These are phyloP conservation scores for Microcebus lehilahytsara DNA, from an alignment of 2,113 vertebrate species.

Conservation along the genomic window DNA sequence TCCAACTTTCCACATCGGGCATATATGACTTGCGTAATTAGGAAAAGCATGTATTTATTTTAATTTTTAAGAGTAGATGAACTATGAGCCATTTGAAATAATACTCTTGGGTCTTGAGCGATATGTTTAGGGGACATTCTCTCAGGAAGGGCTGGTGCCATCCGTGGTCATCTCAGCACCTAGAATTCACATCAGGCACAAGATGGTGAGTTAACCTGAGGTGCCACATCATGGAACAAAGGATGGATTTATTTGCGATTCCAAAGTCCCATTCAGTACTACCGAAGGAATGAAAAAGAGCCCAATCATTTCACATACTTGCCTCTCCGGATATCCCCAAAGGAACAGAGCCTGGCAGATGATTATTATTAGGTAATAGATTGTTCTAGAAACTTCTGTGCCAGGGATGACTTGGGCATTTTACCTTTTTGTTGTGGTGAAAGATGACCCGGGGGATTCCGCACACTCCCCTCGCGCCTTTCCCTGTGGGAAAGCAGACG, in stretches of 20 bases:
- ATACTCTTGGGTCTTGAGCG: neutral
- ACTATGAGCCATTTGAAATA: neutral
- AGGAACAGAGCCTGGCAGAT: neutral
- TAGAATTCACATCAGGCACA: neutral
- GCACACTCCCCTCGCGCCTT: neutral
- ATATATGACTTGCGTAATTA: neutral
- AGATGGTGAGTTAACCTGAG: neutral
- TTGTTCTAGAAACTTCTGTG: slow-evolving; percentile 31
- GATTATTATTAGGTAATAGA: neutral
- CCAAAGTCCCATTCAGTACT: neutral
- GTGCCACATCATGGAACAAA: rapidly evolving
- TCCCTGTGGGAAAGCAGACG: rapidly evolving
- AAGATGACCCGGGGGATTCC: neutral
- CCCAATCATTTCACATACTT: neutral
- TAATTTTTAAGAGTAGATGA: neutral
- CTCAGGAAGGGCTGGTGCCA: neutral
- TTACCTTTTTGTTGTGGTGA: neutral
- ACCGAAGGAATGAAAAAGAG: neutral
- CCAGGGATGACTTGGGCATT: too few species aligned
- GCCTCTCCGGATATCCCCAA: neutral
- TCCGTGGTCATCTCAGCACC: neutral
- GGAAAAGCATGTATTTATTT: neutral
- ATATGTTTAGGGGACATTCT: neutral
- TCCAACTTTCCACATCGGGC: neutral
- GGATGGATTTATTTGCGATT: neutral